Conservation (phyloP, 2,113 vertebrate genomes). For the Cyprinus carpio region DNA sequence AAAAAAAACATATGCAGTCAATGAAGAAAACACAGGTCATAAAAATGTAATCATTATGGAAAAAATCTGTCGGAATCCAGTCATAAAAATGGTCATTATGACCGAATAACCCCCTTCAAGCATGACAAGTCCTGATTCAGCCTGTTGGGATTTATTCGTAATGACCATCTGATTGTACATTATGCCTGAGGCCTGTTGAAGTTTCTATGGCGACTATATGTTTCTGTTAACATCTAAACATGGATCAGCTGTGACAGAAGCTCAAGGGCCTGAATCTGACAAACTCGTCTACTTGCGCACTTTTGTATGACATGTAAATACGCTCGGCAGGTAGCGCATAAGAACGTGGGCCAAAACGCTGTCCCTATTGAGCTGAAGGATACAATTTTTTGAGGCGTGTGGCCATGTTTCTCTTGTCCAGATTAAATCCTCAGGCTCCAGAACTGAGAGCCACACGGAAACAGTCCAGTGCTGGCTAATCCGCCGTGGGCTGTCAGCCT, state of each 20-base stretch:
- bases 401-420: conserved; percentile 42
- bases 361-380: not conserved
- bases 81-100: not conserved
- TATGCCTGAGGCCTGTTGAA: not conserved
- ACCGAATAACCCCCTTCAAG: not conserved
- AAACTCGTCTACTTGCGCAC: not conserved
- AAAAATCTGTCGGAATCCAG: too few species aligned
- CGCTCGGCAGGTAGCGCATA: not conserved
- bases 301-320: conserved; percentile 32
- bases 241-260: not conserved
- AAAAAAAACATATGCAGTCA: too few species aligned
- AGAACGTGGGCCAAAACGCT: not conserved
- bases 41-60: too few species aligned
- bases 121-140: not conserved
- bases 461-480: conserved; percentile 43
- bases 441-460: conserved; percentile 28
- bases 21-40: too few species aligned
- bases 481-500: conserved; percentile 37
- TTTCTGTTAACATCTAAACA: conserved; percentile 10
- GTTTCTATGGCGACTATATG: conserved; percentile 12
- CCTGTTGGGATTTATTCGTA: not conserved
- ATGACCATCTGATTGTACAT: not conserved
- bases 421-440: conserved; percentile 53
- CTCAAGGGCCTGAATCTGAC: not conserved
- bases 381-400: conserved; percentile 6